phyloP scores from a whole-genome alignment of 2,797 vertebrate species.

The Pseudomugil gertrudae region DNA sequence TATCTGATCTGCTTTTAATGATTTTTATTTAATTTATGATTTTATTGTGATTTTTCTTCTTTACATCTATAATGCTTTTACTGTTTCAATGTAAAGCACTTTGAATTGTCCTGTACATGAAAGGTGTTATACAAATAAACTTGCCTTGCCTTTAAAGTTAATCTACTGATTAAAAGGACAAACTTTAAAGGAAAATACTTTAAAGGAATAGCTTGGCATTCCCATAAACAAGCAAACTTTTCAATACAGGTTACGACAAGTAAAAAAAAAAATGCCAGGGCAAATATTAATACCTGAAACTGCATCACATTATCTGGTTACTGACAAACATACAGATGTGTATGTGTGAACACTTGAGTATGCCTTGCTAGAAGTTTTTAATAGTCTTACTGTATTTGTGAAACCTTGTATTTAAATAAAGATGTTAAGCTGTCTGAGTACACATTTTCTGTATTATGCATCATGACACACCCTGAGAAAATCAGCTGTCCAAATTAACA shows the following conservation, averaged over 20 bases:
- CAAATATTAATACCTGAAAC: neutral
- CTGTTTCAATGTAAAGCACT: no score
- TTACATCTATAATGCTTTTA: no score
- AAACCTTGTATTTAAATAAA: constrained; percentile 36
- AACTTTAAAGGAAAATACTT: neutral
- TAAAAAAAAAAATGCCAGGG: neutral
- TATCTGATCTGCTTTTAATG: no score
- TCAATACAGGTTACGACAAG: neutral
- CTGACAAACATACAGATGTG: neutral
- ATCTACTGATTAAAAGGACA: constrained; percentile 9
- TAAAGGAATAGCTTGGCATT: neutral
- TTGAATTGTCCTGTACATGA: no score
- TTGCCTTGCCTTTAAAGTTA: neutral
- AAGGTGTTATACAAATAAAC: no score
- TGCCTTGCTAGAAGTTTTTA: neutral
- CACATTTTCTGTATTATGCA: constrained; percentile 24
- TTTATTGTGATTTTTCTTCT: no score
- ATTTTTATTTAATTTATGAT: no score
- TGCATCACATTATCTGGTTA: neutral
- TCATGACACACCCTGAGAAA: constrained; percentile 5
- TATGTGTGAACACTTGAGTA: neutral
- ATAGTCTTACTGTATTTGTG: constrained; percentile 5
- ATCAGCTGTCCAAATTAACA: constrained; percentile 26
- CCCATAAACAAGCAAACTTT: neutral
- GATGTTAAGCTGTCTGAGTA: constrained; percentile 1